Conservation (phyloP, 2,888 invertebrate genomes). For the Gandaritis pyraliata region DNA sequence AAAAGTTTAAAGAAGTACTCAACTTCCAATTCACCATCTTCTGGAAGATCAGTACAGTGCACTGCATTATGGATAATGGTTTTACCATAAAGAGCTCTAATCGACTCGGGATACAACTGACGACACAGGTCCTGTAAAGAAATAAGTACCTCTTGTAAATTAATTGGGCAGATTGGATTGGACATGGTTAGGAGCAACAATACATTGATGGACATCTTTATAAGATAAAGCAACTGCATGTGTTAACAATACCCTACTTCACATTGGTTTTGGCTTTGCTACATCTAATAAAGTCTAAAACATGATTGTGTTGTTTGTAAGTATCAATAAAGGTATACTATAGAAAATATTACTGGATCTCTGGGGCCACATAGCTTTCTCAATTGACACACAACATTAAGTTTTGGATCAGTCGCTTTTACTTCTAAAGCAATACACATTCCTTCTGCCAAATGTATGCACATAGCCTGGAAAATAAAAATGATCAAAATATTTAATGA, state of each 20-base stretch:
- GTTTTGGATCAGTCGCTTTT: conserved; percentile 77
- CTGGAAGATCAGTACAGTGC: conserved; percentile 96
- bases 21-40: conserved; percentile 92
- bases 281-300: neutral
- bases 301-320: too few species aligned
- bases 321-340: too few species aligned
- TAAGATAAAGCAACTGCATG: neutral
- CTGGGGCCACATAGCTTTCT: conserved; percentile 93
- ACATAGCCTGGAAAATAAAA: conserved; percentile 86
- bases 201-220: neutral
- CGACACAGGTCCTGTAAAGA: conserved; percentile 67
- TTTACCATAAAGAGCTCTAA: conserved; percentile 93
- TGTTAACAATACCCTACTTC: neutral
- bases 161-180: neutral
- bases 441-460: conserved; percentile 92
- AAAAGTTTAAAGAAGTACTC: conserved; percentile 91
- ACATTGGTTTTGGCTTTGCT: neutral
- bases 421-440: conserved; percentile 94
- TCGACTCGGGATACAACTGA: conserved; percentile 91
- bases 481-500: neutral
- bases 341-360: conserved; percentile 84
- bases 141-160: too few species aligned
- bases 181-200: neutral
- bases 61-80: conserved; percentile 92
- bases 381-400: conserved; percentile 87